Base-by-base conservation (phyloP, 2,797 vertebrate genomes). In the Enteromius thamalakanensis region DNA sequence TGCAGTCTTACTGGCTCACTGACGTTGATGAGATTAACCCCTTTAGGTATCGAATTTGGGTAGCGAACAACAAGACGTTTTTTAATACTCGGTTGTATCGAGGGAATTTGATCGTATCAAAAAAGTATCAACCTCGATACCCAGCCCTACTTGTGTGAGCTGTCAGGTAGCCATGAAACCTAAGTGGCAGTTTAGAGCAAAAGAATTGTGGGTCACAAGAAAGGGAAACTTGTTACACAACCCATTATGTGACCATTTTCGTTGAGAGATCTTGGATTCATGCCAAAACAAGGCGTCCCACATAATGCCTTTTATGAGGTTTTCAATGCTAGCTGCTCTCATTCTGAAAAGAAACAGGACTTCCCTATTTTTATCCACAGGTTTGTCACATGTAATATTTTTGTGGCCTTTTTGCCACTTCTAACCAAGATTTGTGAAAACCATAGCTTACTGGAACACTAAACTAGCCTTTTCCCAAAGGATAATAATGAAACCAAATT, bases 181-280 rank as follows among this genome's bases (percentile, higher is more conserved):
- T 53, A 83, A 69, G 62, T 83, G 75, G 37, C 81, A 62, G 79
- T 85, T 79, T 79, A 45, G 70, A 64, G 68, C 53, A 55, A 45
- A n/a, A 69, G 34, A 45, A 65, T 74, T 51, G 51, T 82, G 68
- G 49, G 80, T 74, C 45, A 82, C 75, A 82, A 74, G 79, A 85
- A 65, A 69, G 37, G 58, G 55, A 83, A 80, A 64, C 72, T 17
- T 65, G 71, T 70, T 67, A 68, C 23, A 3, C 47, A 75, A 40
- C 21, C 40, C 34, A 79, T 71, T 67, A 74, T 85, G 68, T 68
- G 79, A 77, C 26, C 65, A 60, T 78, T 87, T 86, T 87, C 84
- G 60, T 69, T 68, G 49, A 72, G 60, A 62, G 65, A 34, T 77
- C 17, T 40, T 75, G 65, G 60, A 72, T 69, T 72, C 21, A 12